phyloP scores from a whole-genome alignment of 1,140 invertebrate species.

The Nymphalis io region DNA sequence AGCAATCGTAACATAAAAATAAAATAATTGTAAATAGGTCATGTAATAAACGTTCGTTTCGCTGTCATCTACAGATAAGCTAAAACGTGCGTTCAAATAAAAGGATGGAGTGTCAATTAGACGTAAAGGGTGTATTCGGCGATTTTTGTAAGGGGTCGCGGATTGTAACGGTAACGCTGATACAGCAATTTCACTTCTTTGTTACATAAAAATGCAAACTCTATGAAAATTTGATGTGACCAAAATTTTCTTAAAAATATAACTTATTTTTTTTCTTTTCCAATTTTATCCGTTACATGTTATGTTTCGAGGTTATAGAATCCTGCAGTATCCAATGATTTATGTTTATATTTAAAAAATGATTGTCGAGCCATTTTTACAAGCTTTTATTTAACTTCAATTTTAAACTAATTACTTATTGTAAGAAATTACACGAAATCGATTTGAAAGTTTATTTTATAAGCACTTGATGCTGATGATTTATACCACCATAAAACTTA shows the following conservation, averaged over 20 bases:
- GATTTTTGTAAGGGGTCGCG: constrained; percentile 44
- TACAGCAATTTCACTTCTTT: constrained; percentile 60
- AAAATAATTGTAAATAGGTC: neutral
- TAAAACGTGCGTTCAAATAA: constrained; percentile 50
- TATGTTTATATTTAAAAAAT: no score
- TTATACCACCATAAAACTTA: no score
- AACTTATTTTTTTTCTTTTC: neutral
- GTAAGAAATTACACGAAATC: no score
- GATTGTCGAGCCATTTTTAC: no score
- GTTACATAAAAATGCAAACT: constrained; percentile 65
- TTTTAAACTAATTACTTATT: no score
- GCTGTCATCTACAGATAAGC: constrained; percentile 44
- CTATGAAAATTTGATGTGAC: constrained; percentile 29
- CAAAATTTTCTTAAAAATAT: neutral
- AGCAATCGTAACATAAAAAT: no score
- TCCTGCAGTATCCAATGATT: no score
- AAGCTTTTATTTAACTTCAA: no score
- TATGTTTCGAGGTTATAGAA: no score
- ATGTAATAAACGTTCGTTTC: constrained; percentile 30
- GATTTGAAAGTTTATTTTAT: no score
- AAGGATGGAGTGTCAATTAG: constrained; percentile 53
- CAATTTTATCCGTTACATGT: no score
- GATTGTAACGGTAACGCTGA: constrained; percentile 52
- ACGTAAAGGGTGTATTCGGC: constrained; percentile 29
- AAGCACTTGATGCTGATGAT: no score